Percentiles rank a stretch among this genome's conserved stretches.
Evolutionary conservation across 2,113 vertebrate species (phyloP).

Genomic region (Cervus canadensis): DNA sequence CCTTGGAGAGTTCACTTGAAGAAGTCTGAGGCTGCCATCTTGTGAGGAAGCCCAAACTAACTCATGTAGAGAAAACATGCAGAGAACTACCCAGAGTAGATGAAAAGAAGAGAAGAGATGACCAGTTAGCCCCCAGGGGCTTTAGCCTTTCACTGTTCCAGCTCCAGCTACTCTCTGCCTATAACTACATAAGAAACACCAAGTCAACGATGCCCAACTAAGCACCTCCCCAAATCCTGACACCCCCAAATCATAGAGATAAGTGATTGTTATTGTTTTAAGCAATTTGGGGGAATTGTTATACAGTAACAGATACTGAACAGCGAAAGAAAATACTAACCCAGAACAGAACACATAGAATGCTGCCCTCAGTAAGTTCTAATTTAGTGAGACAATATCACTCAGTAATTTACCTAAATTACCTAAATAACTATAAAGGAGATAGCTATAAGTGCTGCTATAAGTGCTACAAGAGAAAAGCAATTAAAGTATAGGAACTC

Average conservation of each 20-base stretch:
- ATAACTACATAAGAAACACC: not conserved
- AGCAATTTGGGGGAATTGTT: not conserved
- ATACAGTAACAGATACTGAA: not conserved
- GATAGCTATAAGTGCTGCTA: not conserved
- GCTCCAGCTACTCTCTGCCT: not conserved
- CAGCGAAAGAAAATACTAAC: not conserved
- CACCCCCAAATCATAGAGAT: not conserved
- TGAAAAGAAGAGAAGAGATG: not conserved
- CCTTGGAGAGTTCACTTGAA: not conserved
- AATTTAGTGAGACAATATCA: not conserved
- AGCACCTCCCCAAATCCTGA: not conserved
- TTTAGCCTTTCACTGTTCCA: accelerated
- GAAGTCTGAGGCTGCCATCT: not conserved
- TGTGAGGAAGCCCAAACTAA: not conserved
- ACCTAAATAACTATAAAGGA: not conserved
- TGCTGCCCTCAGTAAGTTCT: not conserved
- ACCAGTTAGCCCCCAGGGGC: no score
- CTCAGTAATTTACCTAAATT: not conserved
- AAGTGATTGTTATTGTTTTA: not conserved
- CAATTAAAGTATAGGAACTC: not conserved
- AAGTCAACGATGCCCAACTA: no score
- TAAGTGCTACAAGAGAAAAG: not conserved
- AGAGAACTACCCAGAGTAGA: accelerated
- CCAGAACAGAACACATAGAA: not conserved
- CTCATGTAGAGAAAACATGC: accelerated